Evolutionary conservation across 2,888 invertebrate genomes (phyloP).

Genomic region (Priocnemis perturbator): DNA sequence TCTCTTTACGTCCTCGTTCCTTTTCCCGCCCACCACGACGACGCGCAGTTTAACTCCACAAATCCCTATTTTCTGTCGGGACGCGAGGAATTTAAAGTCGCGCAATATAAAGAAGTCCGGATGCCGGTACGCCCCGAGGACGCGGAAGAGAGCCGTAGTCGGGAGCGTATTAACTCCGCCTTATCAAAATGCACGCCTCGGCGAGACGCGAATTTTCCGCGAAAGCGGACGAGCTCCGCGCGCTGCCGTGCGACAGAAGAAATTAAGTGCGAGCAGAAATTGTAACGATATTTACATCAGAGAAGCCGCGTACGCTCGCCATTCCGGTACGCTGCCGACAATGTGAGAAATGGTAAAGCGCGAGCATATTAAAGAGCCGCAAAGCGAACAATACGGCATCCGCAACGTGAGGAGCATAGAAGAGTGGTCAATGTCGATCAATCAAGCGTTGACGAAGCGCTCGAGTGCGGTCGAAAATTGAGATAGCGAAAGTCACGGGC

Average conservation of each 20-base stretch:
- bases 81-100: constrained; percentile 37
- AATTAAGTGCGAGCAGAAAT: constrained; percentile 1
- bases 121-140: constrained; percentile 10
- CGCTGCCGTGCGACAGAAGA: background rate
- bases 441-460: too few species aligned
- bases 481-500: too few species aligned
- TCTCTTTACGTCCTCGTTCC: constrained; percentile 7
- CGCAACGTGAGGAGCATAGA: too few species aligned
- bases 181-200: constrained; percentile 47
- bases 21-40: constrained; percentile 15
- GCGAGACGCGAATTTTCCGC: constrained; percentile 31
- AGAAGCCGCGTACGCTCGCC: too few species aligned
- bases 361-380: too few species aligned
- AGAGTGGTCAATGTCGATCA: too few species aligned
- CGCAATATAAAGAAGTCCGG: constrained; percentile 30
- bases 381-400: too few species aligned
- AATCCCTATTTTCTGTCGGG: constrained; percentile 44
- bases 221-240: constrained; percentile 4
- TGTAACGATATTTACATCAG: too few species aligned
- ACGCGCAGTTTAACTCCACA: constrained; percentile 38
- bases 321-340: too few species aligned
- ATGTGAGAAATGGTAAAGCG: too few species aligned
- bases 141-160: constrained; percentile 25
- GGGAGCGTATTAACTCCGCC: constrained; percentile 37
- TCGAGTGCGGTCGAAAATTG: too few species aligned